phyloP scores from a whole-genome alignment of 2,888 invertebrate genomes.

The Papilio gigon region DNA sequence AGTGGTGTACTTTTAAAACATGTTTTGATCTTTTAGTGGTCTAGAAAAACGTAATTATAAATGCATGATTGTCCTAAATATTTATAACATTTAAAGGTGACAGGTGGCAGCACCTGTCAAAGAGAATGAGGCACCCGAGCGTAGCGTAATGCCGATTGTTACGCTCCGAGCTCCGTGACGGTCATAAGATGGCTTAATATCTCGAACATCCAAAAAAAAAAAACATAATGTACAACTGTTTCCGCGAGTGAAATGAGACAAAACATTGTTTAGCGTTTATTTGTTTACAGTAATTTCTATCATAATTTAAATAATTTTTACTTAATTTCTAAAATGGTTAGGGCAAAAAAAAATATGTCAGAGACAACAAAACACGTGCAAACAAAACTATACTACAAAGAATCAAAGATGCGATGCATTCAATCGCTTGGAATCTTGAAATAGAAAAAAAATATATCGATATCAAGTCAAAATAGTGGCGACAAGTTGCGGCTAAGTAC shows the following conservation, averaged over 20 bases:
- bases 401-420: background rate
- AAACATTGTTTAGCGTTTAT: background rate
- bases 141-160: constrained; percentile 61
- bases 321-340: background rate
- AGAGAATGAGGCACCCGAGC: constrained; percentile 67
- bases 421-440: constrained; percentile 58
- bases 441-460: constrained; percentile 52
- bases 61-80: background rate
- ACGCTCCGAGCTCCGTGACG: constrained; percentile 50
- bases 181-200: constrained; percentile 51
- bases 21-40: background rate
- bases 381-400: no score
- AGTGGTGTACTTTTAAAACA: background rate
- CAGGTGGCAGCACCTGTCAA: constrained; percentile 65
- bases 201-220: background rate
- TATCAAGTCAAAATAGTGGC: constrained; percentile 49
- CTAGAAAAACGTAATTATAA: background rate
- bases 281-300: background rate
- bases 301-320: background rate
- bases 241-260: background rate
- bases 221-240: background rate
- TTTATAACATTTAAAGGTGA: constrained; percentile 20
- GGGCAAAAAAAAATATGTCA: background rate
- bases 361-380: no score
- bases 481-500: constrained; percentile 67